Percentiles rank a stretch among this genome's conserved stretches.
These are phyloP conservation scores for Augochlora pura DNA, from an alignment of 1,140 invertebrate genomes.

Conservation along the genomic window DNA sequence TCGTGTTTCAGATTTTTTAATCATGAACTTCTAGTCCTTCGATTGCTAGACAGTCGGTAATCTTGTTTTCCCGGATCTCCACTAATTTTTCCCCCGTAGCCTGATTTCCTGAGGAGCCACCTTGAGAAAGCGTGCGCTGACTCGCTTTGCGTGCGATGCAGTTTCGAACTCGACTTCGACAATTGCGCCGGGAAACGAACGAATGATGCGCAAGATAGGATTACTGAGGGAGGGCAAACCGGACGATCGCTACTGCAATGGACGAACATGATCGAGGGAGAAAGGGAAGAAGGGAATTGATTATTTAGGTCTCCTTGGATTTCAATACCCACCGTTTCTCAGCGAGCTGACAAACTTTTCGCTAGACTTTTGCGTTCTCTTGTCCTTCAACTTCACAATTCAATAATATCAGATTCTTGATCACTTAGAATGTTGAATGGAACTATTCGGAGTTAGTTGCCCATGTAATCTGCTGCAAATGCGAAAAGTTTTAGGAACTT, in stretches of 20 bases:
- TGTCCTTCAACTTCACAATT: not conserved
- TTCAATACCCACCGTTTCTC: no score
- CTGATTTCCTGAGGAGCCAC: no score
- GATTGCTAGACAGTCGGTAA: no score
- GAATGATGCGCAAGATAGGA: conserved; percentile 1
- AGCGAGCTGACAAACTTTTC: not conserved
- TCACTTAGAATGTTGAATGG: no score
- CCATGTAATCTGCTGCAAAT: no score
- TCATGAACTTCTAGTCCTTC: no score
- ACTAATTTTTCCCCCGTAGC: no score
- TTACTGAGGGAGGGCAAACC: conserved; percentile 7
- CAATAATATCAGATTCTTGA: no score
- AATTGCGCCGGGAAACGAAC: not conserved
- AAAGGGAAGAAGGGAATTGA: conserved; percentile 4
- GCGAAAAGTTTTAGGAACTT: no score
- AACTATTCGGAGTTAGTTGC: no score
- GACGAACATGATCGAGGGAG: conserved; percentile 9
- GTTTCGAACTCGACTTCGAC: conserved; percentile 14
- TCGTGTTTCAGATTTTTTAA: no score
- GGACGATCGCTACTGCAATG: not conserved
- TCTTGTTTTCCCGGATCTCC: no score
- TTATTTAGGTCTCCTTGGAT: not conserved
- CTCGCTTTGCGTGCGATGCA: not conserved
- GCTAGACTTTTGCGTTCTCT: conserved; percentile 16
- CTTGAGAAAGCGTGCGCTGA: not conserved